Percentiles rank a stretch among this genome's conserved stretches.
Evolutionary conservation across 2,797 vertebrate species (phyloP).

Genomic region (Acanthurus lineatus): DNA sequence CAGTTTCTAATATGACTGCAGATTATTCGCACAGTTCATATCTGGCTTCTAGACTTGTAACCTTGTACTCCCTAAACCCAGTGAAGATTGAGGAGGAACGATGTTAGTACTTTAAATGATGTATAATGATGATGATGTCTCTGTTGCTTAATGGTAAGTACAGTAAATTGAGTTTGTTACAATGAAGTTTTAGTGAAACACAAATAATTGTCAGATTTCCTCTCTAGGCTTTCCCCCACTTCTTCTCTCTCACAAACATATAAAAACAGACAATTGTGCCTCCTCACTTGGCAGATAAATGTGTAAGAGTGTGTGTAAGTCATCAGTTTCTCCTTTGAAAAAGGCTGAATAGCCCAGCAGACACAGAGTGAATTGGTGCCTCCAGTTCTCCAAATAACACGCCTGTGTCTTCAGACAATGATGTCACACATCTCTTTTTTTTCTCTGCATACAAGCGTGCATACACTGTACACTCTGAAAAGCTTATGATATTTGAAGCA

Average conservation of each 20-base stretch:
- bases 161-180: slow-evolving; percentile 1
- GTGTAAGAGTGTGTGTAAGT: slow-evolving; percentile 39
- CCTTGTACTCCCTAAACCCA: neutral
- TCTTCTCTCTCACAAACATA: slow-evolving; percentile 3
- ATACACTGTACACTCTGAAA: neutral
- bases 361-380: slow-evolving; percentile 37
- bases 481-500: no score
- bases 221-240: neutral
- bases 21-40: neutral
- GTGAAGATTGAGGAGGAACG: neutral
- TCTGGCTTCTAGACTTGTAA: neutral
- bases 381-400: slow-evolving; percentile 29
- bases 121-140: no score
- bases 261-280: slow-evolving; percentile 21
- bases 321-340: slow-evolving; percentile 49
- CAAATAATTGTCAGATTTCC: neutral
- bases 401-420: slow-evolving; percentile 20
- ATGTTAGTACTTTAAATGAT: neutral
- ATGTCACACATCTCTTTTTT: slow-evolving; percentile 12
- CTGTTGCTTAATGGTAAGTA: neutral
- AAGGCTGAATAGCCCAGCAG: slow-evolving; percentile 40
- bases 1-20: neutral
- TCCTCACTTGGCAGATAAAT: slow-evolving; percentile 17
- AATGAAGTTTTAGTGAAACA: neutral
- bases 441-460: neutral